Percentiles rank a stretch among this genome's conserved stretches.
Evolutionary conservation across 2,888 invertebrate genomes (phyloP).

Genomic region (Metallyticus violacea): DNA sequence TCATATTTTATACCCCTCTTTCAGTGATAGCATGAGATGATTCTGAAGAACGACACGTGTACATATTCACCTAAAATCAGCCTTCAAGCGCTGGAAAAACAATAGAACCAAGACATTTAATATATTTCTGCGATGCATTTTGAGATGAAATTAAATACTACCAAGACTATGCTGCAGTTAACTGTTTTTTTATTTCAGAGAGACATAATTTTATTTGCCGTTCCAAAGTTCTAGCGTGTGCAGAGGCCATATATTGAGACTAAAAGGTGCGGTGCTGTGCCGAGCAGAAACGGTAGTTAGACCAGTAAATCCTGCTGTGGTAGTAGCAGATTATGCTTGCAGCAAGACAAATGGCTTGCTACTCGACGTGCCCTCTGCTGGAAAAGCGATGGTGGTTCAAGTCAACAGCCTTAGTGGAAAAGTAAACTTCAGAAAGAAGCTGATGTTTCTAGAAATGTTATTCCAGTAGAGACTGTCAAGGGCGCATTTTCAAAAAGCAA

Average conservation of each 20-base stretch:
- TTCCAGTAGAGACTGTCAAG: background rate
- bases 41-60: too few relatives aligned
- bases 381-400: too few relatives aligned
- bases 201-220: background rate
- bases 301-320: background rate
- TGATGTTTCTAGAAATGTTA: background rate
- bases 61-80: too few relatives aligned
- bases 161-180: background rate
- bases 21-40: too few relatives aligned
- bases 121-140: too few relatives aligned
- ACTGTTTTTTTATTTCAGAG: too few relatives aligned
- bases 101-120: too few relatives aligned
- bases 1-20: too few relatives aligned
- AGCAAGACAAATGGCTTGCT: background rate
- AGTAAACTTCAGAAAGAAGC: background rate
- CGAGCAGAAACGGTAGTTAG: background rate
- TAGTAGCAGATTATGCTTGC: background rate
- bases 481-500: background rate
- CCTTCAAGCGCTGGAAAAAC: too few relatives aligned
- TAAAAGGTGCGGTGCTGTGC: background rate
- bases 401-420: background rate
- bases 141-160: too few relatives aligned
- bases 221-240: background rate
- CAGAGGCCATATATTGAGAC: background rate
- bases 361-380: background rate